Evolutionary conservation across 2,797 vertebrate species (phyloP).

Genomic region (Echiichthys vipera): DNA sequence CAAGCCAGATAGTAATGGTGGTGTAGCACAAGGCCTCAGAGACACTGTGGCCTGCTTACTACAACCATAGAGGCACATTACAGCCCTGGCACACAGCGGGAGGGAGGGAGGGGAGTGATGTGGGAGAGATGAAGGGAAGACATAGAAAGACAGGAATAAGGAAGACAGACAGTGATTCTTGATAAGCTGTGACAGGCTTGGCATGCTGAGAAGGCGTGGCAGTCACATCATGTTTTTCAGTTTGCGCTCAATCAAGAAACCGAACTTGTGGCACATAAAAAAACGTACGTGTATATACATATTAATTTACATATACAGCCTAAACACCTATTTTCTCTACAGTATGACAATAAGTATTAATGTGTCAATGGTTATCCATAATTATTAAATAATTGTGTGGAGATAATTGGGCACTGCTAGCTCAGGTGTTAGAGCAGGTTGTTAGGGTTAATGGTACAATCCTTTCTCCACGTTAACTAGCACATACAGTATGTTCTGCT

Average conservation of each 20-base stretch:
- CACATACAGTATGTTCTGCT: too few relatives aligned
- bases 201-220: background rate
- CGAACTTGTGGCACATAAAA: background rate
- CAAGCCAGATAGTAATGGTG: slow-evolving; percentile 91
- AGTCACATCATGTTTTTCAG: background rate
- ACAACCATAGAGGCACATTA: slow-evolving; percentile 75
- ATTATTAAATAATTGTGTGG: too few relatives aligned
- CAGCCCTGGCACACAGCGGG: slow-evolving; percentile 27
- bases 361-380: too few relatives aligned
- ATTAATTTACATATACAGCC: too few relatives aligned
- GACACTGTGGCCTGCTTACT: slow-evolving; percentile 81
- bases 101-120: slow-evolving; percentile 18
- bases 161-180: slow-evolving; percentile 19
- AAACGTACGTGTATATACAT: too few relatives aligned
- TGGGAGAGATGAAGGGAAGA: slow-evolving; percentile 41
- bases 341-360: too few relatives aligned
- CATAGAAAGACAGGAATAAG: slow-evolving; percentile 41
- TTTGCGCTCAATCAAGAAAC: background rate
- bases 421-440: too few relatives aligned
- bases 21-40: slow-evolving; percentile 88
- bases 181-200: slow-evolving; percentile 4
- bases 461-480: too few relatives aligned
- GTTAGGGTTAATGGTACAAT: too few relatives aligned
- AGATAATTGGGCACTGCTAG: too few relatives aligned
- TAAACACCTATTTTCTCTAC: too few relatives aligned